Conservation (phyloP, 2,888 invertebrate genomes). For the Zygaena filipendulae region DNA sequence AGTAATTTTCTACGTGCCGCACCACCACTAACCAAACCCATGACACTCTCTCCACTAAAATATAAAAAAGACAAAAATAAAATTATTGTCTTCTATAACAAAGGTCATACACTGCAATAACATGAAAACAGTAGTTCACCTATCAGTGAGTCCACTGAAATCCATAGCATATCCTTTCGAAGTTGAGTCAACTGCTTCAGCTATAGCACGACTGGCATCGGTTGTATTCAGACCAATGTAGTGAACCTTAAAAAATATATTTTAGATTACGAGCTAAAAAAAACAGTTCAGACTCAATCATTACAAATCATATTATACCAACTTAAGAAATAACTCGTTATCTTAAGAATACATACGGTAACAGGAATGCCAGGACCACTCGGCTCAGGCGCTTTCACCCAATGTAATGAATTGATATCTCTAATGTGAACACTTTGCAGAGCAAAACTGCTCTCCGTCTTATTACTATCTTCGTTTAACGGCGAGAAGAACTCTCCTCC, state of each 20-base stretch:
- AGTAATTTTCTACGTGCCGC: slow-evolving; percentile 65
- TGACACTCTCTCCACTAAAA: slow-evolving; percentile 62
- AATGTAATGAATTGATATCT: slow-evolving; percentile 27
- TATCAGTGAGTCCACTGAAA: slow-evolving; percentile 36
- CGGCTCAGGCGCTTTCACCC: slow-evolving; percentile 24
- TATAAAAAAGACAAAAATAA: neutral
- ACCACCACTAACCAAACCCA: slow-evolving; percentile 70
- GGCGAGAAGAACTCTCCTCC: slow-evolving; percentile 27
- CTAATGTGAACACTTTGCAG: slow-evolving; percentile 23
- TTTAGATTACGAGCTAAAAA: no score
- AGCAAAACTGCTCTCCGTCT: slow-evolving; percentile 10
- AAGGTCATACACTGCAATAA: no score
- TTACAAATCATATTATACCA: slow-evolving; percentile 8
- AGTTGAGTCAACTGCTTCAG: no score
- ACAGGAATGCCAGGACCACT: slow-evolving; percentile 23
- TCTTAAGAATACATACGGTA: slow-evolving; percentile 22
- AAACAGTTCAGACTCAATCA: no score
- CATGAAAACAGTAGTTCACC: no score
- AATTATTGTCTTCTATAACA: neutral
- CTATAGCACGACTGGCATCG: slow-evolving; percentile 27
- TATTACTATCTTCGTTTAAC: slow-evolving; percentile 14
- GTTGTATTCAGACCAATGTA: slow-evolving; percentile 19
- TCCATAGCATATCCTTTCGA: slow-evolving; percentile 35
- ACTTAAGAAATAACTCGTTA: slow-evolving; percentile 2
- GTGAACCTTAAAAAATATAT: slow-evolving; percentile 13